Percentiles rank a stretch among this genome's conserved stretches.
These are phyloP conservation scores for Leptosomus discolor DNA, from an alignment of 2,113 vertebrate genomes.

Conservation along the genomic window DNA sequence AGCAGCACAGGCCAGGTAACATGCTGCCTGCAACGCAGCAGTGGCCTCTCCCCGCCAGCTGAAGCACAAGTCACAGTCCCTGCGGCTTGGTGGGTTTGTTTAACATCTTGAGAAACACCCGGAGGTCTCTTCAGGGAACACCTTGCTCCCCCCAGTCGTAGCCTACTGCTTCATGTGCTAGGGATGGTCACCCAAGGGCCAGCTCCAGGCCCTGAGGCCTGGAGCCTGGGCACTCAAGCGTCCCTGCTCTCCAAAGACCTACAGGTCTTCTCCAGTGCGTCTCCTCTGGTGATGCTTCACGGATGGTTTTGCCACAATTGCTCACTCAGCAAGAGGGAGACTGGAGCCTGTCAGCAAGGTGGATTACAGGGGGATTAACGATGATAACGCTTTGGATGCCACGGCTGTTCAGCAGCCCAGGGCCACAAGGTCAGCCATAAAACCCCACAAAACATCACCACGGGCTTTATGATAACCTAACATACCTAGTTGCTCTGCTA, in stretches of 20 bases:
- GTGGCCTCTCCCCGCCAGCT: fast-evolving
- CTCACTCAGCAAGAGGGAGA: not conserved
- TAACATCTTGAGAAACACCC: not conserved
- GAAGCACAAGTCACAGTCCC: not conserved
- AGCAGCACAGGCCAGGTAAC: fast-evolving
- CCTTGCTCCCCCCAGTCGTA: fast-evolving
- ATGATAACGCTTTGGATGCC: not conserved
- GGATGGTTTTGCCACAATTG: not conserved
- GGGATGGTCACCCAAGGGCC: too few species aligned
- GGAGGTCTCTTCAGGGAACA: not conserved
- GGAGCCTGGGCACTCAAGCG: fast-evolving
- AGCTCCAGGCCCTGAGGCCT: fast-evolving
- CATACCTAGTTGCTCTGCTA: not conserved
- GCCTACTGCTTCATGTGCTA: not conserved
- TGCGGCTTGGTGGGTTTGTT: not conserved
- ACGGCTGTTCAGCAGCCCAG: not conserved
- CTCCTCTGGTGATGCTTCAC: not conserved
- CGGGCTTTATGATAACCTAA: fast-evolving
- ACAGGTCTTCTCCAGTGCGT: not conserved
- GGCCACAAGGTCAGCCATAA: not conserved
- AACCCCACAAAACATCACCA: not conserved
- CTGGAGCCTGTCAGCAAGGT: not conserved
- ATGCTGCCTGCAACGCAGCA: too few species aligned
- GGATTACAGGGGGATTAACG: not conserved
- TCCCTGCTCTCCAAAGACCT: not conserved